Evolutionary conservation across 2,113 vertebrate genomes (phyloP).

Genomic region (Sinocyclocheilus grahami): DNA sequence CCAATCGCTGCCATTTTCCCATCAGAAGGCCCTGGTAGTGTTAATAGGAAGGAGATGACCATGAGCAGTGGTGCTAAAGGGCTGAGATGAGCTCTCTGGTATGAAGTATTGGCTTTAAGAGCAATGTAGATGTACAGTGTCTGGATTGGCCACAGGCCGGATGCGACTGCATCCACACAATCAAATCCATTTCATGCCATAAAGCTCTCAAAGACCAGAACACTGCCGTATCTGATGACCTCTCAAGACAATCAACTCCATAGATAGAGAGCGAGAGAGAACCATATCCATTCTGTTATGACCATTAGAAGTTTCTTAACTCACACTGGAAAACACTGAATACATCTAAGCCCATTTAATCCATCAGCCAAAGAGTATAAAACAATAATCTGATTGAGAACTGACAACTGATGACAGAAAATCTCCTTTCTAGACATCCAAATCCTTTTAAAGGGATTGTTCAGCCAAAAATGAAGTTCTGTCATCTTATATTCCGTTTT

Average conservation of each 20-base stretch:
- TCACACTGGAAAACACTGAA: slow-evolving; percentile 29
- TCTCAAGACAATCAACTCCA: slow-evolving; percentile 50
- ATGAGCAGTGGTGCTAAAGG: slow-evolving; percentile 44
- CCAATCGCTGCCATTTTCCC: background rate
- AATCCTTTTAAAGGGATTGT: background rate
- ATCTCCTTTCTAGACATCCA: background rate
- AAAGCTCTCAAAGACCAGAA: slow-evolving; percentile 55
- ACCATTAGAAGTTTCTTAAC: slow-evolving; percentile 55
- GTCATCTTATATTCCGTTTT: background rate
- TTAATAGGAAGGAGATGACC: slow-evolving; percentile 48
- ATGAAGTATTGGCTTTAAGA: slow-evolving; percentile 48
- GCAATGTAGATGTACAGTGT: slow-evolving; percentile 32
- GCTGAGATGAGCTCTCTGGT: slow-evolving; percentile 49
- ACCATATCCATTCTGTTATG: slow-evolving; percentile 45
- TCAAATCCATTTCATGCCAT: slow-evolving; percentile 59
- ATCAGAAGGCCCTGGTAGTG: slow-evolving; percentile 15
- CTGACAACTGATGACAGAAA: background rate
- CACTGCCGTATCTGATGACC: slow-evolving; percentile 52
- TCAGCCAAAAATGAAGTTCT: background rate
- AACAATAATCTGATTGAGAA: background rate
- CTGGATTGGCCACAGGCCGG: slow-evolving; percentile 44
- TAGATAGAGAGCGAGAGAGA: slow-evolving; percentile 35
- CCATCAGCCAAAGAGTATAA: slow-evolving; percentile 1
- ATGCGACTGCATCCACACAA: slow-evolving; percentile 50
- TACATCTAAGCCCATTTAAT: background rate